phyloP scores from a whole-genome alignment of 1,140 invertebrate species.

The Panagrolaimus sp. region DNA sequence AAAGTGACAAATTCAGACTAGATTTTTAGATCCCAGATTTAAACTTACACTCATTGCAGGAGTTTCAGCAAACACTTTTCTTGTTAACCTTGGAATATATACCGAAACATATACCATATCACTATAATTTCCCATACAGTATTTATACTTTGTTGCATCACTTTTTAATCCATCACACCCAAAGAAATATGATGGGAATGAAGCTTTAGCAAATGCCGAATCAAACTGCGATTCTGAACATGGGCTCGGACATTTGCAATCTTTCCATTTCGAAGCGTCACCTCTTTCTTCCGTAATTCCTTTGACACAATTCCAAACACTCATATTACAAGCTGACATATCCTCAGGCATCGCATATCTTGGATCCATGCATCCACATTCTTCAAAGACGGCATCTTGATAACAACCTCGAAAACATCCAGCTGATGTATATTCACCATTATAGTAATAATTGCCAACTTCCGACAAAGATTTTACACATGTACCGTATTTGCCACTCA shows the following conservation, averaged over 20 bases:
- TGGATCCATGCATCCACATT: constrained; percentile 3
- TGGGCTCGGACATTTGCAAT: neutral
- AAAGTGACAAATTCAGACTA: neutral
- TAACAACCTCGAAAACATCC: constrained; percentile 15
- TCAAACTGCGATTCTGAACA: neutral
- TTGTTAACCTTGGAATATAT: constrained; percentile 3
- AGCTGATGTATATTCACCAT: constrained; percentile 26
- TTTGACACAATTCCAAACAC: constrained; percentile 3
- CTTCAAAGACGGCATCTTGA: constrained; percentile 6
- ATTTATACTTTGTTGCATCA: neutral
- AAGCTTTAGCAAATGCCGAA: neutral
- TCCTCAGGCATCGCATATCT: constrained; percentile 1
- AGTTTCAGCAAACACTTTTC: neutral
- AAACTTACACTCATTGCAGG: constrained; percentile 4
- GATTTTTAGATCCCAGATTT: neutral
- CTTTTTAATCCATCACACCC: neutral
- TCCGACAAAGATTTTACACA: constrained; percentile 27
- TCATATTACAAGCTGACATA: neutral
- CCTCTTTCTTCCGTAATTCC: neutral
- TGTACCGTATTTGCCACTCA: constrained; percentile 28
- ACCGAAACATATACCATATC: neutral
- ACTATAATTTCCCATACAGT: neutral
- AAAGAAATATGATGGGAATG: neutral
- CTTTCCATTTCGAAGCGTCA: neutral
- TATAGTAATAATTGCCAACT: constrained; percentile 32